Conservation (phyloP, 1,140 invertebrate species). For the Ephestia elutella region DNA sequence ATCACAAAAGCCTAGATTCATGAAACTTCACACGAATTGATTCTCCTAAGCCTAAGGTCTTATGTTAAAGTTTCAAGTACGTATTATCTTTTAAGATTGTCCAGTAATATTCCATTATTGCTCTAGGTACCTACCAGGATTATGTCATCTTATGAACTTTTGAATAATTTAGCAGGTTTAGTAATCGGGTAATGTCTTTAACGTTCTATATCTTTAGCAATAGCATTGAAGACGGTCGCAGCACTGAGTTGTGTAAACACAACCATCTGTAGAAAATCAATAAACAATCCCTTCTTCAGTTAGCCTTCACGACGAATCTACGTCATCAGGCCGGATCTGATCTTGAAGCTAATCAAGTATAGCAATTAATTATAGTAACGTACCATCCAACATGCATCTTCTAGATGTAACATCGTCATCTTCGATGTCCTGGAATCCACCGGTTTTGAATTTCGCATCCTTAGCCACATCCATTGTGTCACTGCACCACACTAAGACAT, state of each 20-base stretch:
- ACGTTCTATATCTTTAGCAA: not conserved
- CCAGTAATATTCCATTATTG: too few relatives aligned
- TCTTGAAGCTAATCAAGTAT: constrained; percentile 21
- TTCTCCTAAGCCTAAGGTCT: too few relatives aligned
- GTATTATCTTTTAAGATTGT: too few relatives aligned
- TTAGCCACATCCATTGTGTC: constrained; percentile 55
- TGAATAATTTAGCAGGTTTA: not conserved
- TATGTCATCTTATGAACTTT: not conserved
- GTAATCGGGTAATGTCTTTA: not conserved
- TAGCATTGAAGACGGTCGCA: not conserved
- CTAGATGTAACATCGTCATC: constrained; percentile 51
- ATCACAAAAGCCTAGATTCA: too few relatives aligned
- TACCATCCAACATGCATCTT: constrained; percentile 65
- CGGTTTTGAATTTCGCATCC: constrained; percentile 29
- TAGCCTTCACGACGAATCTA: constrained; percentile 3
- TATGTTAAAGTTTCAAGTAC: too few relatives aligned
- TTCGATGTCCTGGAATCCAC: constrained; percentile 50
- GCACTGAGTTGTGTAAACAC: constrained; percentile 7
- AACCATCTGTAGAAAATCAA: constrained; percentile 27
- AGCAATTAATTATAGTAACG: constrained; percentile 21
- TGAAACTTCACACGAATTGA: too few relatives aligned
- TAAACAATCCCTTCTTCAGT: constrained; percentile 15
- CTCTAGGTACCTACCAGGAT: not conserved
- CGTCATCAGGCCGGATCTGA: constrained; percentile 13
- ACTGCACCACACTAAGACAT: constrained; percentile 18